phyloP scores from a whole-genome alignment of 2,797 vertebrate genomes.

The Alouatta caraya region DNA sequence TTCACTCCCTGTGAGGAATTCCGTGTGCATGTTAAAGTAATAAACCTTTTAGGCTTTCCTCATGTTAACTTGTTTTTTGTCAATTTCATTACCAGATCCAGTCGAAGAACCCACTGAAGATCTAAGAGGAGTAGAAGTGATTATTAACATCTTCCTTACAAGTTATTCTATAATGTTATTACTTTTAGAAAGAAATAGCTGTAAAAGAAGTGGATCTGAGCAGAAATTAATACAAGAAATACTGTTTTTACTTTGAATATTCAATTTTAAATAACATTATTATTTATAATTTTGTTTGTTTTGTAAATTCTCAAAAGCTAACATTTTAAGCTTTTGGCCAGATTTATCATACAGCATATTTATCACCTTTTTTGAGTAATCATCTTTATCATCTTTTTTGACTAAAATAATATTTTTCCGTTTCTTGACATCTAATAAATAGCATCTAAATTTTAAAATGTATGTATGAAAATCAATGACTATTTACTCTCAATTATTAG shows the following conservation, averaged over 20 bases:
- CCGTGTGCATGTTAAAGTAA: background rate
- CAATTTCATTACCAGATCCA: background rate
- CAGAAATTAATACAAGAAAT: background rate
- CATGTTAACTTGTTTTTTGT: background rate
- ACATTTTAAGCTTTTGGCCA: background rate
- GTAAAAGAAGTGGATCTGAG: background rate
- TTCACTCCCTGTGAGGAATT: background rate
- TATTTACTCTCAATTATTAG: background rate
- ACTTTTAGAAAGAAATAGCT: background rate
- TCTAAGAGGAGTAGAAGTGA: too few species aligned
- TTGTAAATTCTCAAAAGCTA: background rate
- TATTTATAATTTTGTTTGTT: background rate
- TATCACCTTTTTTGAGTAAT: background rate
- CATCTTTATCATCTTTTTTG: background rate
- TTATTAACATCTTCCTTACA: background rate
- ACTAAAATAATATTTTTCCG: background rate
- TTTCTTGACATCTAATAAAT: background rate
- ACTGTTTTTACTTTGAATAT: background rate
- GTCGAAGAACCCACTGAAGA: background rate
- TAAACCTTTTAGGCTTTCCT: background rate
- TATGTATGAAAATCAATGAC: background rate
- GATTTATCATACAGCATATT: background rate
- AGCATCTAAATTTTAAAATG: background rate
- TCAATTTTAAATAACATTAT: background rate
- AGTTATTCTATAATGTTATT: background rate